phyloP scores from a whole-genome alignment of 2,797 vertebrate genomes.

The Rhinatrema bivittatum region DNA sequence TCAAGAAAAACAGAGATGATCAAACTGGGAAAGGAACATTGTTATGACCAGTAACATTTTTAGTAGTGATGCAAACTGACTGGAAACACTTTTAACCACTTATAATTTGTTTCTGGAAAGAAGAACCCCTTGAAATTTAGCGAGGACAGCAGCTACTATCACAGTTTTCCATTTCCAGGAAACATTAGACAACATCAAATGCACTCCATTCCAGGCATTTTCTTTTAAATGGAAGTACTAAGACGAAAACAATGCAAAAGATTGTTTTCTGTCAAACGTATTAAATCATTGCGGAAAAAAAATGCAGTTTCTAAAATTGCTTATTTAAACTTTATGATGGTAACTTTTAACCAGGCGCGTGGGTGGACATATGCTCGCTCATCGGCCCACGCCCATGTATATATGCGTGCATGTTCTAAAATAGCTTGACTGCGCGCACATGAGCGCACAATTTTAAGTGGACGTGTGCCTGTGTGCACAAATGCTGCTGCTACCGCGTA shows the following conservation, averaged over 20 bases:
- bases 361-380: too few relatives aligned
- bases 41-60: too few relatives aligned
- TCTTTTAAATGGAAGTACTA: slow-evolving; percentile 3
- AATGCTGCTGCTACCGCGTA: too few relatives aligned
- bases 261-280: slow-evolving; percentile 10
- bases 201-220: slow-evolving; percentile 14
- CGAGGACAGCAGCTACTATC: slow-evolving; percentile 27
- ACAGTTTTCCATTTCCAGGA: slow-evolving; percentile 31
- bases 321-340: too few relatives aligned
- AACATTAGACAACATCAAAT: slow-evolving; percentile 31
- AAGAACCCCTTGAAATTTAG: slow-evolving; percentile 22
- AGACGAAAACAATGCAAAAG: slow-evolving; percentile 18
- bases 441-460: too few relatives aligned
- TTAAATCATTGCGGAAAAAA: background rate
- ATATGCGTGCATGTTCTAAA: too few relatives aligned
- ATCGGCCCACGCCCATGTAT: too few relatives aligned
- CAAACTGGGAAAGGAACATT: too few relatives aligned
- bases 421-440: too few relatives aligned
- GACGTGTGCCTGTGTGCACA: too few relatives aligned
- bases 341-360: too few relatives aligned
- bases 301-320: background rate
- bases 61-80: slow-evolving; percentile 18
- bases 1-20: too few relatives aligned
- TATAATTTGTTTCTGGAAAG: slow-evolving; percentile 14
- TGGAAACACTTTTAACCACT: slow-evolving; percentile 25